Base-by-base conservation (phyloP, 30 jellyfish, hydroid and myxozoan species). In the Phacellophora camtschatica region DNA sequence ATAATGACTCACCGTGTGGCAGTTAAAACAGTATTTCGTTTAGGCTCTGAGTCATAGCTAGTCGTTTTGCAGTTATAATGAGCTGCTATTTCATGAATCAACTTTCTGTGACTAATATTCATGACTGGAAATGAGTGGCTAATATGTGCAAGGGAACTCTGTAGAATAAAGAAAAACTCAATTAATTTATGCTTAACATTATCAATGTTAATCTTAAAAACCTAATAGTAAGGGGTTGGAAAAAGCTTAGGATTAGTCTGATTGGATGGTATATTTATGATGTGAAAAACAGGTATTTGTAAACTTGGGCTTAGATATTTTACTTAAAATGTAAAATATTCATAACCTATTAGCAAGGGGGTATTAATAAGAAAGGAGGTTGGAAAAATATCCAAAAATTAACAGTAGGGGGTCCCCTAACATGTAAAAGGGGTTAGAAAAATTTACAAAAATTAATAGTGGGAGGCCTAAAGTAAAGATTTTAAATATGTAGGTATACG, bases 41-140 rank as follows among this genome's bases (percentile, higher is more conserved):
- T 86, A 24, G 98, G 98, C 72, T 92, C 98, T 66, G 68, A 87
- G 39, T 92, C 98, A 34, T 79, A 82, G 42, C 98, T 92, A 18
- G 81, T 64, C 27, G 98, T 86, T 48, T 71, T 79, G 78, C 97
- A 92, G 34, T 72, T 67, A 42, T 92, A 92, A 28, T 34, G 87
- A 62, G 57, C 96, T 16, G 98, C 98, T 37, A 92, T 51, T 37
- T 92, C 98, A 68, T 92, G 98, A 27, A 92, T 71, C 59, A 92
- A 39, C 45, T 81, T 81, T 18, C 98, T 70, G 29, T 92, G 97
- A 66, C 51, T 69, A 9, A 78, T 25, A 41, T 66, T 81, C 98
- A 92, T 92, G 28, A 97, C 94, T 29, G 84, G 96, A 56, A 92
- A 92, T 20, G 95, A 77, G 46, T 92, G 98, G 49, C 81, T 76